These are phyloP conservation scores for Pristionchus arcanus DNA, from an alignment of 2,888 invertebrate species.

Conservation along the genomic window DNA sequence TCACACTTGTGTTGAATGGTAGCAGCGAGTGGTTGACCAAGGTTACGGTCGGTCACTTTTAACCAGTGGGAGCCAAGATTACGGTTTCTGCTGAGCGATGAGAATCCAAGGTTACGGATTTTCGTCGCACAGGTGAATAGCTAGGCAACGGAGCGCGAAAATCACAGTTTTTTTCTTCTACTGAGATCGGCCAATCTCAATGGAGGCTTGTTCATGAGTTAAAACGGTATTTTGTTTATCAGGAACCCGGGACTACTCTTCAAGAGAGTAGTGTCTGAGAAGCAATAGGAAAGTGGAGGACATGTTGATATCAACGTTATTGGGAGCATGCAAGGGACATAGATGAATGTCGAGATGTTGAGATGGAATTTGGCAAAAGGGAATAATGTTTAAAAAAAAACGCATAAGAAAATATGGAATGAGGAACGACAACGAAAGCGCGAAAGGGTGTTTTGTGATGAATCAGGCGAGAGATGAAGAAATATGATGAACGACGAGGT, in stretches of 20 bases:
- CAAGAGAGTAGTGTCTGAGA: background rate
- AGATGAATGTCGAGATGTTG: no score
- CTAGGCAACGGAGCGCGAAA: background rate
- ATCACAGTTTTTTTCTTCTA: background rate
- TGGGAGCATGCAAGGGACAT: no score
- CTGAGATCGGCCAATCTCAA: background rate
- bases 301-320: no score
- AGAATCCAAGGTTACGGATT: background rate
- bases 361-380: no score
- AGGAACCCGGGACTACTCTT: background rate
- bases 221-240: background rate
- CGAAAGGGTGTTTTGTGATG: no score
- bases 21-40: conserved; percentile 8
- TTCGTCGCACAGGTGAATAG: conserved; percentile 7
- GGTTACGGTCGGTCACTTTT: background rate
- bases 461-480: no score
- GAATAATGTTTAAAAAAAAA: no score
- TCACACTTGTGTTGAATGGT: background rate
- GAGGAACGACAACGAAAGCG: no score
- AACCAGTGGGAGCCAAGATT: conserved; percentile 7
- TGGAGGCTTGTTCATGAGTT: background rate
- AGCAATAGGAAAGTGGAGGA: no score
- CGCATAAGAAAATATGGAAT: no score
- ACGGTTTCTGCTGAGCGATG: background rate
- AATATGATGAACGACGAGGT: no score